Base-by-base conservation (phyloP, 1,140 invertebrate species). In the Drosophila tristis region DNA sequence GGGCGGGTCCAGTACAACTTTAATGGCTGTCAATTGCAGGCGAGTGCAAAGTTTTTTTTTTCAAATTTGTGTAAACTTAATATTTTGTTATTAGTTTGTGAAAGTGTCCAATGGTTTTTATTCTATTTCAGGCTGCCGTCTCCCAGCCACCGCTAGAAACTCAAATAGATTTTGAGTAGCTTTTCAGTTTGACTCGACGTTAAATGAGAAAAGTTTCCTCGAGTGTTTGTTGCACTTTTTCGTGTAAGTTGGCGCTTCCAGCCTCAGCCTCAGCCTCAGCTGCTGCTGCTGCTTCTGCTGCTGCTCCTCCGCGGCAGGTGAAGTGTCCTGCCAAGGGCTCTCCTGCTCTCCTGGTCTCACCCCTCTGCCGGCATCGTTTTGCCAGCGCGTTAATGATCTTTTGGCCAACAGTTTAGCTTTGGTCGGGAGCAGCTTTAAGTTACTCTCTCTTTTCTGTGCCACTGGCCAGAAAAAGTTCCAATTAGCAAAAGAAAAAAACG, bases 151-250 rank as follows among this genome's bases (percentile, higher is more conserved):
- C 57, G 25, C 26, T 23, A 48, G 39, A 39, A 66, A 85, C 65
- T 85, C 78, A 87, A 89, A 89, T 87, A 89, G 79, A 82, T 89
- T 89, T 82, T 89, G 84, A 86, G 82, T 82, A 86, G 82, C 84
- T 89, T 87, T 86, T 87, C 63, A 87, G 82, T 87, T 86, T 87
- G 82, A 80, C 66, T 75, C 71, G 66, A 64, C 84, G 67, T 87
- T 89, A 87, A 87, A 87, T 87, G 82, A 87, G 82, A 87, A 87
- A 87, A 87, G 78, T 87, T 87, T 89, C 39, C 48, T 39, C 53
- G 63, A 87, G 82, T 82, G 82, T 86, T 87, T 87, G 82, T 87
- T 87, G 84, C 82, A 87, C 71, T 87, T 89, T 87, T 81, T 70
- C 67, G 66, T 67, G 72, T 75, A 74, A 75, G 68, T 62, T 68